Percentiles rank a stretch among this genome's conserved stretches.
Evolutionary conservation across 1,140 invertebrate species (phyloP).

Genomic region (Nephotettix cincticeps): DNA sequence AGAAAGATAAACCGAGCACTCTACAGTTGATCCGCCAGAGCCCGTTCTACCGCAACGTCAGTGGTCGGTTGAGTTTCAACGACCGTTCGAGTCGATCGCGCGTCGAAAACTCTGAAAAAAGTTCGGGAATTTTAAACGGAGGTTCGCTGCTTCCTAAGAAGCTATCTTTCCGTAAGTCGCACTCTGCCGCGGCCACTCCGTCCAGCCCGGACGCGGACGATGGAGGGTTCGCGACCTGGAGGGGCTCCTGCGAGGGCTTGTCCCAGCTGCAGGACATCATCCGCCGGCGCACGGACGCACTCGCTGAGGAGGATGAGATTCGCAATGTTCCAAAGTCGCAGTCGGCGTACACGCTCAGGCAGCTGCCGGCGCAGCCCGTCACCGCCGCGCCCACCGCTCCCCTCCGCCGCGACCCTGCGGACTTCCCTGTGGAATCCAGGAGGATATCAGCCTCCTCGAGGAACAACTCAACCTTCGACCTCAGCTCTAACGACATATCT

Average conservation of each 20-base stretch:
- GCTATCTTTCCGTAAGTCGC: conserved; percentile 30
- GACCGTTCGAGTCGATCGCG: conserved; percentile 38
- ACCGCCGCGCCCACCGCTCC: neutral
- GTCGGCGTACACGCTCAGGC: conserved; percentile 27
- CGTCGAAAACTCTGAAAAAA: neutral
- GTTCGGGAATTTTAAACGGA: conserved; percentile 18
- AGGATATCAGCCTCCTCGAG: neutral
- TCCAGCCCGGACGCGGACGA: conserved; percentile 34
- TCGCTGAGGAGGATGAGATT: conserved; percentile 23
- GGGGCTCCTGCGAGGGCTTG: conserved; percentile 30
- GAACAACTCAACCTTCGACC: conserved; percentile 39
- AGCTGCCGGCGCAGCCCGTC: neutral
- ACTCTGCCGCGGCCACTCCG: conserved; percentile 31
- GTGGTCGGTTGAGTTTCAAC: conserved; percentile 48
- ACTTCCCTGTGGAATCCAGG: conserved; percentile 34
- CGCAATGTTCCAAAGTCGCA: conserved; percentile 29
- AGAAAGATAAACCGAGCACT: conserved; percentile 47
- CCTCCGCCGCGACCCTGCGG: conserved; percentile 30
- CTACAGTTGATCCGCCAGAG: conserved; percentile 48
- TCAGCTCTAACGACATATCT: conserved; percentile 39
- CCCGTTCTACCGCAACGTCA: conserved; percentile 49
- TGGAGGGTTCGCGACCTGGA: conserved; percentile 35
- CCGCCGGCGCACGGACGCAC: conserved; percentile 24
- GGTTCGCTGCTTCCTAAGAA: conserved; percentile 27
- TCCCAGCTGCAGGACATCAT: conserved; percentile 47